phyloP scores from a whole-genome alignment of 2,797 vertebrate genomes.

The Lates japonicus region DNA sequence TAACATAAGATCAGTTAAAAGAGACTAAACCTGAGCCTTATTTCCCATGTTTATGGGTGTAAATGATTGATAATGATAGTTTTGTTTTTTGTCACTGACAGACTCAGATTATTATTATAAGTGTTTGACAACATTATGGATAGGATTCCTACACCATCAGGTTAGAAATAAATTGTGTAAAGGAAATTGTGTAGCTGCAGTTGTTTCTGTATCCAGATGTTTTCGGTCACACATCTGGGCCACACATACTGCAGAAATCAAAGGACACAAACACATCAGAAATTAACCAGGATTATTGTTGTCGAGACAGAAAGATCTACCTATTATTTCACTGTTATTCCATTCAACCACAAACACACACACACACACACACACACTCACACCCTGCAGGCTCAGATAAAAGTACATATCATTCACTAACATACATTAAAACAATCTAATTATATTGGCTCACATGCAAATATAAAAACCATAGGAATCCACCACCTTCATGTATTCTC shows the following conservation, averaged over 20 bases:
- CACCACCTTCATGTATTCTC: neutral
- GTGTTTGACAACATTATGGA: no score
- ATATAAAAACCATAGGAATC: slow-evolving; percentile 19
- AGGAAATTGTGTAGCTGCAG: neutral
- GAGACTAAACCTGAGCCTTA: no score
- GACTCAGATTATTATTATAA: no score
- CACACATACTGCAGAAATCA: neutral
- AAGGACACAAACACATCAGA: no score
- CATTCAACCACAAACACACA: neutral
- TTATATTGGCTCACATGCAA: slow-evolving; percentile 1
- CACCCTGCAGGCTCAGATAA: slow-evolving; percentile 15
- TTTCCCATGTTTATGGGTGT: no score
- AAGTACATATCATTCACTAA: slow-evolving; percentile 1
- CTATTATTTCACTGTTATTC: neutral
- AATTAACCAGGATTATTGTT: neutral
- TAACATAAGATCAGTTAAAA: neutral
- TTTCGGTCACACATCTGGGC: no score
- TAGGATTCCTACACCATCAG: no score
- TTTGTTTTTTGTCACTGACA: no score
- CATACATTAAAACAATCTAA: slow-evolving; percentile 3
- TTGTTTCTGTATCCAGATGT: neutral
- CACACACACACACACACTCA: neutral
- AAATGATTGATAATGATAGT: no score
- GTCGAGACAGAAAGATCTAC: neutral
- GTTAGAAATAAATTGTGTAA: no score